Conservation (phyloP, 1,140 invertebrate species). For the Zaprionus gabonicus region DNA sequence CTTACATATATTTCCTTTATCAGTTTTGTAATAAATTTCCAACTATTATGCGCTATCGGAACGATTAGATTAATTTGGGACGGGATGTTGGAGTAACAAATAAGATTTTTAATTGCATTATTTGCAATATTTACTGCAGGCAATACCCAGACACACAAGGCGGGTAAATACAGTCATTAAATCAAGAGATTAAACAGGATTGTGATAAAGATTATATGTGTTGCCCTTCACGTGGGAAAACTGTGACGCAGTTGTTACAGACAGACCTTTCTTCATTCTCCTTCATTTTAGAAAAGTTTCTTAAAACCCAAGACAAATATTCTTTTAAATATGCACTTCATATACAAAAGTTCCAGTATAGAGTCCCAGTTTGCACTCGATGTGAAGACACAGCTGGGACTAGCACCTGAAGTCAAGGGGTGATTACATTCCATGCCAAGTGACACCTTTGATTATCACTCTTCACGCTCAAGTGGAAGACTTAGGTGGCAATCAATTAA, state of each 20-base stretch:
- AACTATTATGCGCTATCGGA: neutral
- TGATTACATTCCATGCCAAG: neutral
- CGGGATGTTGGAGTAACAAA: neutral
- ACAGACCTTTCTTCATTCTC: neutral
- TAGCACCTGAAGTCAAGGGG: neutral
- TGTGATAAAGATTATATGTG: neutral
- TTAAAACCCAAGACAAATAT: neutral
- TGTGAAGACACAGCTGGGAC: neutral
- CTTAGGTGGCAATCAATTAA: slow-evolving; percentile 3
- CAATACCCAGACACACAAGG: slow-evolving; percentile 29
- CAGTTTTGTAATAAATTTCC: neutral
- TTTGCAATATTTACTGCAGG: slow-evolving; percentile 55
- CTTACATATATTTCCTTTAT: neutral
- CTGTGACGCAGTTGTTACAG: neutral
- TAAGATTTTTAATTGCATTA: neutral
- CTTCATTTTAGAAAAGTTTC: neutral
- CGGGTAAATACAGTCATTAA: slow-evolving; percentile 1
- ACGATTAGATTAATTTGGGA: neutral
- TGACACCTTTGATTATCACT: neutral
- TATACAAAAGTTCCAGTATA: neutral
- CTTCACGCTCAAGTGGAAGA: slow-evolving; percentile 9
- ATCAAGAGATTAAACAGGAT: slow-evolving; percentile 8
- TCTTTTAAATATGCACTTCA: neutral
- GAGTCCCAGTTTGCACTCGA: neutral
- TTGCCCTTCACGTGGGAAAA: neutral